Conservation (phyloP, 2,888 invertebrate species). For the Eupithecia centaureata region DNA sequence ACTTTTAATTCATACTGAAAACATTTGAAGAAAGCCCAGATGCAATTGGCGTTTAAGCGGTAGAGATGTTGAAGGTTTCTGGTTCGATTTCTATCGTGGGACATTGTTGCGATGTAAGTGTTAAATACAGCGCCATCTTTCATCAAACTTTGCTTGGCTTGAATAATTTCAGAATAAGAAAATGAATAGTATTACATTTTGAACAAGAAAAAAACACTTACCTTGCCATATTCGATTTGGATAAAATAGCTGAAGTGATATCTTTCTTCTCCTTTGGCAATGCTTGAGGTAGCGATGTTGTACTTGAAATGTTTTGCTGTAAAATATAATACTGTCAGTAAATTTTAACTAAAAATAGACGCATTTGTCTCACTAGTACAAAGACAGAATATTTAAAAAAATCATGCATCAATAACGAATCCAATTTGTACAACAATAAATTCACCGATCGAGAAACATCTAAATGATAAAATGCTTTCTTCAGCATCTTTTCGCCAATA, state of each 20-base stretch:
- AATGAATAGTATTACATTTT: neutral
- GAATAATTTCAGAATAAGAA: neutral
- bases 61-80: neutral
- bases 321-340: slow-evolving; percentile 39
- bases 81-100: neutral
- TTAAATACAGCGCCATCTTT: neutral
- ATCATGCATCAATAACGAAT: slow-evolving; percentile 19
- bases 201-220: slow-evolving; percentile 66
- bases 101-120: neutral
- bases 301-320: slow-evolving; percentile 84
- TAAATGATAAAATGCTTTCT: neutral
- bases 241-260: slow-evolving; percentile 84
- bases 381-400: slow-evolving; percentile 25
- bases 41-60: neutral
- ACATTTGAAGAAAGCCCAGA: neutral
- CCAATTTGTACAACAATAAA: neutral
- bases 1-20: neutral
- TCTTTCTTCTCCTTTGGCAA: slow-evolving; percentile 86
- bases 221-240: slow-evolving; percentile 93
- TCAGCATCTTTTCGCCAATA: neutral
- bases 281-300: slow-evolving; percentile 74
- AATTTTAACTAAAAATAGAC: neutral
- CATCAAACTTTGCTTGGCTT: neutral
- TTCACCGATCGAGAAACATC: neutral
- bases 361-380: slow-evolving; percentile 25